Percentiles rank a stretch among this genome's conserved stretches.
Conservation (phyloP, 1,140 invertebrate species). For the Psix sp. region DNA sequence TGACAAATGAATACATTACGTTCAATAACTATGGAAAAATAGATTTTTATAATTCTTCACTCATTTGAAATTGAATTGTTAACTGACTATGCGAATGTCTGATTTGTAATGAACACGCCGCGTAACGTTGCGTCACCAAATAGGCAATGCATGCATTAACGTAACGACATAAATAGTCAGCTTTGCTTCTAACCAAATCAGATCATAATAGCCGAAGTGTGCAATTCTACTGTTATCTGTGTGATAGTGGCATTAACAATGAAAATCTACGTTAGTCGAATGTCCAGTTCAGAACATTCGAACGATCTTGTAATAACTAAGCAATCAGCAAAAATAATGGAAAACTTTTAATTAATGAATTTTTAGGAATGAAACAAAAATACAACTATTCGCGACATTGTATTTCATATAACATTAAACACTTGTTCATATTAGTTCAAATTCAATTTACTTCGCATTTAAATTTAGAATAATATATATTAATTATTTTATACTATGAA, state of each 20-base stretch:
- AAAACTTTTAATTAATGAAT: conserved; percentile 51
- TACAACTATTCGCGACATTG: conserved; percentile 34
- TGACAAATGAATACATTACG: too few relatives aligned
- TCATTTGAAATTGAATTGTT: conserved; percentile 74
- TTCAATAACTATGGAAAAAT: too few relatives aligned
- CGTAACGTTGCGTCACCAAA: conserved; percentile 67
- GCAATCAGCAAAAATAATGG: conserved; percentile 52
- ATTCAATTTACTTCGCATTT: too few relatives aligned
- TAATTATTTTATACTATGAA: too few relatives aligned
- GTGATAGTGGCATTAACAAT: conserved; percentile 61
- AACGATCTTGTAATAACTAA: conserved; percentile 50
- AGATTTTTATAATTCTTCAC: too few relatives aligned
- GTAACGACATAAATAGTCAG: conserved; percentile 73
- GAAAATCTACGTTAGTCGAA: conserved; percentile 57
- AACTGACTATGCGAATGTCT: conserved; percentile 70
- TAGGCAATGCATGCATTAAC: conserved; percentile 73
- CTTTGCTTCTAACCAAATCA: conserved; percentile 63
- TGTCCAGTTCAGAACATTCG: conserved; percentile 49
- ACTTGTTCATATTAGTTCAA: too few relatives aligned
- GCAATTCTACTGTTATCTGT: conserved; percentile 70
- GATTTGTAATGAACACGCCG: conserved; percentile 71
- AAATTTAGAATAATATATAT: too few relatives aligned
- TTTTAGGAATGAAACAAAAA: conserved; percentile 37
- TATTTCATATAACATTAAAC: too few relatives aligned
- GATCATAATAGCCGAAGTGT: conserved; percentile 72